Evolutionary conservation across 2,113 vertebrate species (phyloP).

Genomic region (Lepisosteus osseus): DNA sequence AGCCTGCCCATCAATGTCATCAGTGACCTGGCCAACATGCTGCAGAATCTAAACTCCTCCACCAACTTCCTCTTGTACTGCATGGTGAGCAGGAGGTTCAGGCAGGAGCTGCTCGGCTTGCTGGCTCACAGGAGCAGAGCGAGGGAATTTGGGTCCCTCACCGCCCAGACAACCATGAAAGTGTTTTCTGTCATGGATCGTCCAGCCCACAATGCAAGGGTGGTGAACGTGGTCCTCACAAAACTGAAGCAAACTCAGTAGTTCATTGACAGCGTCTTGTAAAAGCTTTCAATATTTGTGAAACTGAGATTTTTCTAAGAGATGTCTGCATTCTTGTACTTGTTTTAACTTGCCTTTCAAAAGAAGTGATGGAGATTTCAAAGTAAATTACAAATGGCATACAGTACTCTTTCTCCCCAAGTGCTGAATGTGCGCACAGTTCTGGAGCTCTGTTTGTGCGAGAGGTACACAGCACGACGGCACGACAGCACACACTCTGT

Average conservation of each 20-base stretch:
- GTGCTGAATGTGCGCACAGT: too few species aligned
- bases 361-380: too few species aligned
- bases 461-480: too few species aligned
- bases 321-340: too few species aligned
- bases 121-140: conserved; percentile 34
- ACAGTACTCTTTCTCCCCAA: too few species aligned
- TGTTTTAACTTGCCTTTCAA: too few species aligned
- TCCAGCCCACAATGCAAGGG: background rate
- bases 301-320: too few species aligned
- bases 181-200: conserved; percentile 51
- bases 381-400: too few species aligned
- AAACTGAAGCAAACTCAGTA: conserved; percentile 33
- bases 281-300: too few species aligned
- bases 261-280: background rate
- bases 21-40: conserved; percentile 67
- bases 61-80: conserved; percentile 75
- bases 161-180: conserved; percentile 55
- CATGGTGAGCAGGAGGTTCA: conserved; percentile 60
- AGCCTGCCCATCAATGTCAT: conserved; percentile 58
- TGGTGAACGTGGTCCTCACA: conserved; percentile 42
- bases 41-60: conserved; percentile 70
- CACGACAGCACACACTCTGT: too few species aligned
- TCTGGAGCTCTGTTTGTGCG: too few species aligned
- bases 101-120: conserved; percentile 49
- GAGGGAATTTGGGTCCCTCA: conserved; percentile 32